Evolutionary conservation across 2,797 vertebrate genomes (phyloP), one percentile per base, ranked within the genome.

Genomic region (Leuciscus waleckii): DNA sequence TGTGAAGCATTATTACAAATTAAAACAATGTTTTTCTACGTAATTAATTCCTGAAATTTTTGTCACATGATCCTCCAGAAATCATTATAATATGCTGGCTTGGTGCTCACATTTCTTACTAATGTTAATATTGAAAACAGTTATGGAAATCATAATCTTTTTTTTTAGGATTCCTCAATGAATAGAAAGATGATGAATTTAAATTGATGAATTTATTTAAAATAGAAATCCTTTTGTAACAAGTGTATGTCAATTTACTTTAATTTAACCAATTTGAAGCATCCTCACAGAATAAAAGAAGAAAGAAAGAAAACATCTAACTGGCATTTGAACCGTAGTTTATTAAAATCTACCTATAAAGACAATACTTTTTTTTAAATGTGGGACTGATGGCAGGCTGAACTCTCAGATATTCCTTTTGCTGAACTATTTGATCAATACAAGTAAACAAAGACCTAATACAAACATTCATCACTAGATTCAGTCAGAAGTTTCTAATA

Each of bases 401-500:
- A 37, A 68, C 23, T 78, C 37, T 11, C 9, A 6, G 7, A 43
- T 13, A 39, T 61, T 69, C 35, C 4, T 70, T 77, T 39, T 77
- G 13, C 37, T 39, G 26, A 41, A 81, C 17, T 21, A 54, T 23
- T 82, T 43, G n/a, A 61, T 26, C 2, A n/a, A 29, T 32, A 51
- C 2, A 26, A 39, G 6, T 54, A 54, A 68, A 43, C 68, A 74
- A 35, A 46, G 10, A 83, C 16, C 43, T 19, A 49, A 16, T 17
- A 26, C 17, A 14, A 4, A 74, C 13, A 49, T 85, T 73, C 58
- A 89, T 88, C 81, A 82, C 46, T 86, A 77, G 41, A 81, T 81
- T 84, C 43, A 43, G 39, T 84, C 82, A 84, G 37, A 83, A 86
- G 83, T 65, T 70, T 67, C 29, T 83, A 76, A 86, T 85, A 88